Evolutionary conservation across 2,888 invertebrate genomes (phyloP), one percentile per base, ranked within the genome.

Genomic region (Ormyrus thymus): DNA sequence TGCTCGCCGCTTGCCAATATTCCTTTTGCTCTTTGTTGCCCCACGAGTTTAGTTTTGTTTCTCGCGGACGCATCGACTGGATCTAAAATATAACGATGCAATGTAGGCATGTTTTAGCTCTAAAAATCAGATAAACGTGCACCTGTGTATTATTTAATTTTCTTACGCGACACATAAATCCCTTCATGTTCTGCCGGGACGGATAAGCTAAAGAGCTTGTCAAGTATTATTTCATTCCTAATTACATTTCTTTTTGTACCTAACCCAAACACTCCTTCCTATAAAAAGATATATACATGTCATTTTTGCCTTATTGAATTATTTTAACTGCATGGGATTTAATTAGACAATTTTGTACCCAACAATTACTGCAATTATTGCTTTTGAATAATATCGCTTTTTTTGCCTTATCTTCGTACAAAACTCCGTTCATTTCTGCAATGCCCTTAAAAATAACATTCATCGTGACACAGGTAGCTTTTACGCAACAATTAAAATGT

Each of bases 241-340:
- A 62, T 48, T n/a, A 48, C 15, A 9, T 73, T 55, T 56, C 61
- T 53, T 56, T 43, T 56, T 11, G 73, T 73, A 4, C 73, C 73
- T 11, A 73, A 29, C 11, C 73, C 73, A 55, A 64, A 73, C 7
- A 73, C 64, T n/a, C 55, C 73, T 56, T 73, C 73, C 73, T 73
- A 13, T 10, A 43, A 62, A 55, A 46, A 53, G 29, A 29, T 29
- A 29, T 29, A 29, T 29, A 4, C n/a, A n/a, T 29, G 58, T 15
- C 15, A 55, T 55, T 51, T 56, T 56, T 43, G 51, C 1, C 7
- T 46, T 13, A n/a, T 11, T 50, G 6, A 9, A 53, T 51, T 48
- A 55, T 58, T 45, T 48, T 51, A 46, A 46, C 59, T 9, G n/a
- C 10, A 48, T 8, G 13, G 13, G 10, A 48, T 7, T 64, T n/a